These are phyloP conservation scores for Leptarthrus brevirostris DNA, from an alignment of 2,888 invertebrate species.

Conservation along the genomic window DNA sequence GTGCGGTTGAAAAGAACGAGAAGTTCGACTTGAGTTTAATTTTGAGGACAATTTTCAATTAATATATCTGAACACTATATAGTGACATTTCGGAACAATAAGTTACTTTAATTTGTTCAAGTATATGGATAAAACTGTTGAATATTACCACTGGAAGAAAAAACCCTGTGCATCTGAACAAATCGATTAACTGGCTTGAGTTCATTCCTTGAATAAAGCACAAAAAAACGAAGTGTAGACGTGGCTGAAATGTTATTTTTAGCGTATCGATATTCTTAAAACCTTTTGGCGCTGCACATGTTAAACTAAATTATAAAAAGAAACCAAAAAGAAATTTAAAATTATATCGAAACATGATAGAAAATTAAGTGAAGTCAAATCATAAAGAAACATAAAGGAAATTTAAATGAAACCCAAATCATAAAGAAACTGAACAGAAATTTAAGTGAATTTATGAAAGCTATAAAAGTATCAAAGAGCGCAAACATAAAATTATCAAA, in stretches of 20 bases:
- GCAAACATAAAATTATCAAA: too few species aligned
- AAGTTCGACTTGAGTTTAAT: background rate
- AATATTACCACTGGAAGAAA: background rate
- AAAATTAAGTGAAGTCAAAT: too few species aligned
- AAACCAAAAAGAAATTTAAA: too few species aligned
- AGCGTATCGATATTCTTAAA: background rate
- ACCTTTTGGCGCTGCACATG: too few species aligned
- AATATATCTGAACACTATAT: background rate
- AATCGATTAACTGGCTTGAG: conserved; percentile 50
- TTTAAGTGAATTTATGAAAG: too few species aligned
- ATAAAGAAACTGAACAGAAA: too few species aligned
- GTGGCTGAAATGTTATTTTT: conserved; percentile 42
- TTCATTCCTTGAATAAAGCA: background rate
- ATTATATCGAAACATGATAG: too few species aligned
- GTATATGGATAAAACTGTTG: background rate
- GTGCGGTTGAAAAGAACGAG: too few species aligned
- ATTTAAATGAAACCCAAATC: too few species aligned
- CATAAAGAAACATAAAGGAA: too few species aligned
- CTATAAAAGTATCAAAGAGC: too few species aligned
- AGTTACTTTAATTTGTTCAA: background rate
- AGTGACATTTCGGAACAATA: background rate
- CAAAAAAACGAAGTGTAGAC: conserved; percentile 50
- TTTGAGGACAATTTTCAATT: background rate
- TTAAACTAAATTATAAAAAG: too few species aligned
- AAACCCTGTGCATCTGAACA: conserved; percentile 43